Conservation (phyloP, 1,140 invertebrate genomes). For the Drosophila kohkoa region DNA sequence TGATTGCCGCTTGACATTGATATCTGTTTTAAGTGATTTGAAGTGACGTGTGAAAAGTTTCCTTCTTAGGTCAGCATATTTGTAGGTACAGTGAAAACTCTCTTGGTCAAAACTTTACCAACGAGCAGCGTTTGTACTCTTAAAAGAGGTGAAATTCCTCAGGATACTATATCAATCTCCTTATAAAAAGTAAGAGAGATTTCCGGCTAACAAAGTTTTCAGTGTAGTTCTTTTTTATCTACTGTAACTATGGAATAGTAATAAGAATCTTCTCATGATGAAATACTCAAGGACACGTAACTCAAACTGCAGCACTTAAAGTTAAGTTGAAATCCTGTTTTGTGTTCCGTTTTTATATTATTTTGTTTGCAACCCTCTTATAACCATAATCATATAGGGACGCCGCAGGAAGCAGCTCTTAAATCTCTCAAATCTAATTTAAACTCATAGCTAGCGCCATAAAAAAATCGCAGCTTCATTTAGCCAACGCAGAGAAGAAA, state of each 20-base stretch:
- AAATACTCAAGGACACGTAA: not conserved
- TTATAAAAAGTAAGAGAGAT: too few relatives aligned
- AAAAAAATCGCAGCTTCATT: constrained; percentile 16
- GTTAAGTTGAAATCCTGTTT: not conserved
- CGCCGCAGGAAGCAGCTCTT: not conserved
- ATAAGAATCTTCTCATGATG: not conserved
- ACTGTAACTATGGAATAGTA: too few relatives aligned
- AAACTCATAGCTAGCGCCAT: not conserved
- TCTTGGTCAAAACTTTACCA: too few relatives aligned
- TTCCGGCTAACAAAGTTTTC: too few relatives aligned
- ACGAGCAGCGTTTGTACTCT: too few relatives aligned
- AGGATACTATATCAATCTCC: too few relatives aligned
- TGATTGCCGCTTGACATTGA: not conserved
- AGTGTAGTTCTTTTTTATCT: too few relatives aligned
- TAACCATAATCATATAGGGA: not conserved
- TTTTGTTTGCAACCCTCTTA: not conserved
- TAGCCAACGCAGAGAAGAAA: not conserved
- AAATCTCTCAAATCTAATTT: constrained; percentile 17
- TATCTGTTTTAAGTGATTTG: not conserved
- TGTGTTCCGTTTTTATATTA: not conserved
- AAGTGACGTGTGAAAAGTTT: too few relatives aligned
- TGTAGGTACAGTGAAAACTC: too few relatives aligned
- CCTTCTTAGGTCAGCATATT: too few relatives aligned
- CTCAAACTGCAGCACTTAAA: constrained; percentile 1
- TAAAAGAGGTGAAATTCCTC: too few relatives aligned